Conservation (phyloP, 2,113 vertebrate genomes). For the Atractosteus spatula region DNA sequence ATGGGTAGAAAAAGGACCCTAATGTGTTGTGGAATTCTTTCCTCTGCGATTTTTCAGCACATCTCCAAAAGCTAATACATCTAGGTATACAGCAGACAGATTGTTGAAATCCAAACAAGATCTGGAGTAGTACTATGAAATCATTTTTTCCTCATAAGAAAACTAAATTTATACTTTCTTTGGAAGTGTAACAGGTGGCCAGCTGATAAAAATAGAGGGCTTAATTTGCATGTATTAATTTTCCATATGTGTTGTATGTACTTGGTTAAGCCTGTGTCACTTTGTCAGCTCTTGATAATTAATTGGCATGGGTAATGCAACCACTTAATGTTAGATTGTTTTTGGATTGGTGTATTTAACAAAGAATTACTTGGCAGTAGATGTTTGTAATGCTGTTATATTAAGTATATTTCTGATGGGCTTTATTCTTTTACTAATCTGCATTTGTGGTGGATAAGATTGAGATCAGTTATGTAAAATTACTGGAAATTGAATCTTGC, state of each 20-base stretch:
- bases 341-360: background rate
- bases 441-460: too few relatives aligned
- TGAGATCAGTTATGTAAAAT: background rate
- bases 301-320: background rate
- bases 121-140: background rate
- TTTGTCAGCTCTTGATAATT: background rate
- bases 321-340: too few relatives aligned
- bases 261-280: background rate
- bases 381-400: background rate
- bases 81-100: background rate
- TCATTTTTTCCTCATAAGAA: background rate
- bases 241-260: background rate
- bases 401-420: background rate
- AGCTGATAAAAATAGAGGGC: background rate
- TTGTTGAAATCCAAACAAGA: background rate
- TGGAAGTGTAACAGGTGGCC: background rate
- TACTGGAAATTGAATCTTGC: background rate
- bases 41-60: background rate
- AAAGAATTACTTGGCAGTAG: too few relatives aligned
- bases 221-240: background rate
- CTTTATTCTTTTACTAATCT: too few relatives aligned
- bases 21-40: constrained; percentile 2
- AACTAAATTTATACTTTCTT: background rate
- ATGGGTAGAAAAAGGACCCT: background rate
- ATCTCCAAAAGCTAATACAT: background rate